Conservation (phyloP, 1,140 invertebrate genomes). For the Bombus balteatus region DNA sequence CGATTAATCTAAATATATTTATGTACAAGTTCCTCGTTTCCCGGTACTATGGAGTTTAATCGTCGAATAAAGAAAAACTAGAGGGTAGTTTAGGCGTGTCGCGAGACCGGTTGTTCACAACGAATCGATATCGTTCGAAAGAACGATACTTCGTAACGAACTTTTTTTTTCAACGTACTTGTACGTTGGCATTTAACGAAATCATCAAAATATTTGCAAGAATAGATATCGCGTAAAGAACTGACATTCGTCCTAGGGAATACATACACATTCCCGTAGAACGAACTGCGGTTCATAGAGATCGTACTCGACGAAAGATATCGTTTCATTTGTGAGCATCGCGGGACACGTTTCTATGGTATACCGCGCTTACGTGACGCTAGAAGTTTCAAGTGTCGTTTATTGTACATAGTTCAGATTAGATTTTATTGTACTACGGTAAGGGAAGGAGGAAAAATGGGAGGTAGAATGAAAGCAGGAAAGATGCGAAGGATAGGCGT, state of each 20-base stretch:
- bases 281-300: no score
- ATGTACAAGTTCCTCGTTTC: constrained; percentile 81
- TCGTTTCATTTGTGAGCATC: constrained; percentile 1
- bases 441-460: not conserved
- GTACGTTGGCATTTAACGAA: no score
- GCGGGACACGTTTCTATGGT: constrained; percentile 46
- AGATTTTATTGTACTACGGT: constrained; percentile 67
- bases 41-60: constrained; percentile 71
- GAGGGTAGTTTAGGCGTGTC: constrained; percentile 65
- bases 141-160: no score
- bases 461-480: not conserved
- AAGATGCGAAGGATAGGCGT: constrained; percentile 27
- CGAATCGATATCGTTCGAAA: not conserved
- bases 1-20: constrained; percentile 80
- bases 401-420: constrained; percentile 77
- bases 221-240: not conserved
- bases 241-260: no score
- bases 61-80: constrained; percentile 62
- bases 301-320: not conserved
- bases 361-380: constrained; percentile 69
- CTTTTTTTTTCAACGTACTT: no score
- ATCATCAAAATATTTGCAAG: not conserved
- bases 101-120: not conserved
- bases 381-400: constrained; percentile 71
- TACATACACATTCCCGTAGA: not conserved